Evolutionary conservation across 1,140 invertebrate genomes (phyloP), one percentile per base, ranked within the genome.

Genomic region (Meloidogyne chitwoodi): DNA sequence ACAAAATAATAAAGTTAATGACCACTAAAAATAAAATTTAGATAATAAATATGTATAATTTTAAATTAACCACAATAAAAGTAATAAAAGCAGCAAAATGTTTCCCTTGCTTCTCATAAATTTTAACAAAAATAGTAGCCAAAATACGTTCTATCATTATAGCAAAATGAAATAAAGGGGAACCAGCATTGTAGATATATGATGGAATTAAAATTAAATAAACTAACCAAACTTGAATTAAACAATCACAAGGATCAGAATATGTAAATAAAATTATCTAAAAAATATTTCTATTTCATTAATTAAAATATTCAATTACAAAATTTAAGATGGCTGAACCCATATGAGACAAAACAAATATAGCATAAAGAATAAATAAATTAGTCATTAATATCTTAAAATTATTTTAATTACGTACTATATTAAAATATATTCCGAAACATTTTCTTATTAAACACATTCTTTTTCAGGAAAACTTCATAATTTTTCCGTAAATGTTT

Each of bases 291-390:
- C 6, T 56, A 16, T 56, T 56, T 16, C 16, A 19, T 5, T 2
- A 44, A n/a, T n/a, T n/a, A n/a, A 68, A 2, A 10, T 16, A 34
- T 62, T 29, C 19, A 73, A 48, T 16, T 61, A 73, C 70, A 73
- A 73, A 73, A 62, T 62, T 24, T 14, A 61, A 31, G n/a, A 29
- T 64, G 10, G 22, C 56, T 14, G 56, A 19, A 31, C 34, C 22
- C 19, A 61, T 63, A 56, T 24, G 26, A 26, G 70, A 56, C 44
- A 61, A 73, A 11, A 73, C 70, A 38, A 73, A 62, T n/a, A 73
- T 1, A 19, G 70, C 70, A 31, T 56, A 26, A 16, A 73, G 24
- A 12, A 56, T 12, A 63, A 73, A 63, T 27, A 73, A 10, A 31
- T 34, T 62, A 5, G n/a, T 31, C 11, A 73, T 19, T 34, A 73